Base-by-base conservation (phyloP, 2,888 invertebrate genomes). In the Chrysopilus asiliformis region DNA sequence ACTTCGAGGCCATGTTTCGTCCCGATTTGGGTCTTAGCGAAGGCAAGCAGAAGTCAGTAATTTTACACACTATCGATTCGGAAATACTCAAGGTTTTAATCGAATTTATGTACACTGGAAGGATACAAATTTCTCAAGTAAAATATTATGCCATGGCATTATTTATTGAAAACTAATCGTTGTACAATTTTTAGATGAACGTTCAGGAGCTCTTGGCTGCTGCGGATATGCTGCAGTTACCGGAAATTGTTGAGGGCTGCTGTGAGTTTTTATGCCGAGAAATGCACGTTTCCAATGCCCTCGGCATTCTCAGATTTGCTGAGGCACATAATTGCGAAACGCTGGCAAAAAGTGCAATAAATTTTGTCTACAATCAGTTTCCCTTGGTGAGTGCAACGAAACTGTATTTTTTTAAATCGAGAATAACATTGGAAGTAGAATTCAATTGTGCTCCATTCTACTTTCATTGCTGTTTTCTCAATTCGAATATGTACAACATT, bases 1-100 rank as follows among this genome's bases (percentile, higher is more conserved):
- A 91, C 61, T 93, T 93, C 62, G 80, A 87, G 63, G 90, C 89
- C 28, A 91, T 91, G 90, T 90, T 91, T 56, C 79, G 81, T 46
- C 80, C 80, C 22, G 60, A 60, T 27, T 43, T 62, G 39, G 86
- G 84, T 9, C 65, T 91, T 45, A 75, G 79, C 43, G 91, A 91
- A 61, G 81, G 79, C 50, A 77, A 80, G 51, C 79, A 83, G 57
- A 74, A 77, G 45, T 71, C 76, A 43, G 79, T 91, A n/a, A 76
- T 81, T 47, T 66, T 91, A 41, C 84, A 83, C 47, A 79, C 79
- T 36, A 72, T 89, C 32, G 74, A 81, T 42, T 71, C 83, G 30
- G 70, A 76, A 35, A 79, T 83, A 41, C 72, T 91, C 41, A 74
- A 79, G 44, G 71, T 74, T 49, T 69, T 91, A 27, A 70, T 93